Percentiles rank a stretch among this genome's conserved stretches.
phyloP scores from a whole-genome alignment of 1,140 invertebrate genomes.

The Potamilus streckersoni region DNA sequence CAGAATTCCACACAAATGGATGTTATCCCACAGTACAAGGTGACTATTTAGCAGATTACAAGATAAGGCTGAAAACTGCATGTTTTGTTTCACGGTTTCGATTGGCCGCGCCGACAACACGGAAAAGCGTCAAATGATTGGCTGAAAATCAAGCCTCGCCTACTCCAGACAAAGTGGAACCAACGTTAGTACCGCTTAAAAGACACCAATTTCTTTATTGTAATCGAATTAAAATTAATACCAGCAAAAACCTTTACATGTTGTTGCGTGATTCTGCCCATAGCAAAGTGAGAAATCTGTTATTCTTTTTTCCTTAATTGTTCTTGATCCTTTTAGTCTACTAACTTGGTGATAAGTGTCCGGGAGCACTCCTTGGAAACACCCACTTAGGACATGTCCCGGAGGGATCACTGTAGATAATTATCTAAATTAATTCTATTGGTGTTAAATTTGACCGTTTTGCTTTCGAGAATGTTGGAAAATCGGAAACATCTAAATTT shows the following conservation, averaged over 20 bases:
- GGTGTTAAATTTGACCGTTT: too few relatives aligned
- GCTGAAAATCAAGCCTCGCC: background rate
- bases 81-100: conserved; percentile 27
- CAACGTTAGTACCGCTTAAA: background rate
- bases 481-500: too few relatives aligned
- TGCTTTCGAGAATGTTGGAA: too few relatives aligned
- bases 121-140: background rate
- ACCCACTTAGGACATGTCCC: too few relatives aligned
- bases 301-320: background rate
- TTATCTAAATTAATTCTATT: too few relatives aligned
- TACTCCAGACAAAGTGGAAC: background rate
- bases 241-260: background rate
- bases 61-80: conserved; percentile 34
- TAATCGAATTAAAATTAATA: background rate
- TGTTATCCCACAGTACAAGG: conserved; percentile 29
- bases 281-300: background rate
- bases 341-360: background rate
- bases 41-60: conserved; percentile 30
- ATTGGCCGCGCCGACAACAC: conserved; percentile 2
- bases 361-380: background rate
- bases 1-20: conserved; percentile 28
- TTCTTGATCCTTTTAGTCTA: background rate
- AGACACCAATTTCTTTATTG: background rate
- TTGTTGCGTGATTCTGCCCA: background rate
- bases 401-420: too few relatives aligned